Evolutionary conservation across 2,888 invertebrate genomes (phyloP), one percentile per base, ranked within the genome.

Genomic region (Epinotia bilunana): DNA sequence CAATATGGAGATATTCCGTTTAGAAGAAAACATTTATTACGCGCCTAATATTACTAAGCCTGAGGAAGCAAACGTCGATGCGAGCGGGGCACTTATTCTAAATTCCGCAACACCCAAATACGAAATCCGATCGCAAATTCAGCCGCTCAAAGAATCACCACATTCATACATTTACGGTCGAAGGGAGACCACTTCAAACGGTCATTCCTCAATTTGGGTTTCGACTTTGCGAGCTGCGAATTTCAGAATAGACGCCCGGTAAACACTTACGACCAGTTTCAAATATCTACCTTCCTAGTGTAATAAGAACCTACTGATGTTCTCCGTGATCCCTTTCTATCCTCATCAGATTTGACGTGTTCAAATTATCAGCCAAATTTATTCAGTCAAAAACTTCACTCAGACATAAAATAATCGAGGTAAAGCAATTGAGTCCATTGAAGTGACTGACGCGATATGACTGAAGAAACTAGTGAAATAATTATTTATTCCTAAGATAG

Each of bases 11-110:
- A 85, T 84, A 84, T 86, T 88, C 86, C 85, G 84, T 88, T 83
- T 83, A 90, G 89, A 93, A 93, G 89, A 91, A 91, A 90, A 94
- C 94, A 94, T 93, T 90, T 91, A 94, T 94, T 94, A 94, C 93
- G 90, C 91, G 94, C 93, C 94, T 93, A 94, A 88, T 87, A 89
- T 87, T 93, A 94, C 92, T 91, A 93, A 94, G 93, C 93, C 84
- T 90, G 90, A 88, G 91, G 88, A 93, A 94, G 93, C 93, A 83
- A 83, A 92, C 92, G 91, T 92, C 88, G 91, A 92, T 91, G 89
- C 90, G 88, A 92, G 90, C 90, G 88, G 73, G 71, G 75, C 61
- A 57, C 55, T 72, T 75, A 75, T 75, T 71, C 70, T 60, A 43
- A 60, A 74, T 61, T 60, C 13, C 58, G 23, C 53, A 55, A 60